Evolutionary conservation across 2,888 invertebrate species (phyloP).

Genomic region (Apodemia zela): DNA sequence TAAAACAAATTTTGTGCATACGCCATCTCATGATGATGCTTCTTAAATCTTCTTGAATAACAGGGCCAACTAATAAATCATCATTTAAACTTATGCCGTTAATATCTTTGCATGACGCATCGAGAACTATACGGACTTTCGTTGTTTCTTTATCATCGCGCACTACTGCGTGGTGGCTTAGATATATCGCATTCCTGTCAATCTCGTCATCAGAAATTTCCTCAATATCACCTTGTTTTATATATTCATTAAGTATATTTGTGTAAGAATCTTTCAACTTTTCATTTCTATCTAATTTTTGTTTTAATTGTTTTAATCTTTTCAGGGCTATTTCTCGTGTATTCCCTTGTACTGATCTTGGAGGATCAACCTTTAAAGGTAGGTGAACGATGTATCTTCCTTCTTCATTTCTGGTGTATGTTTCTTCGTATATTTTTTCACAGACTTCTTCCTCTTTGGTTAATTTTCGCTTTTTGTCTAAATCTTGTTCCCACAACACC

Average conservation of each 20-base stretch:
- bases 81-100: background rate
- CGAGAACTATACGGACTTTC: background rate
- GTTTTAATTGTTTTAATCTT: constrained; percentile 32
- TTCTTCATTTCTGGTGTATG: no score
- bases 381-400: no score
- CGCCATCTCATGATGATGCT: background rate
- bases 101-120: background rate
- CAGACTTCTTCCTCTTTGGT: constrained; percentile 22
- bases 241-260: background rate
- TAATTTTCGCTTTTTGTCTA: constrained; percentile 6
- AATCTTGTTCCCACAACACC: constrained; percentile 19
- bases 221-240: background rate
- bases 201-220: no score
- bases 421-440: constrained; percentile 21
- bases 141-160: background rate
- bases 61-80: background rate
- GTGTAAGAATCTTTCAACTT: constrained; percentile 5
- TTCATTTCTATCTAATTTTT: constrained; percentile 20
- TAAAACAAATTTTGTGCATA: background rate
- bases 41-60: background rate
- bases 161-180: no score
- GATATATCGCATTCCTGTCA: no score
- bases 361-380: background rate
- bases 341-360: constrained; percentile 27
- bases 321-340: constrained; percentile 31